Evolutionary conservation across 2,888 invertebrate genomes (phyloP).

Genomic region (Alsophila aescularia): DNA sequence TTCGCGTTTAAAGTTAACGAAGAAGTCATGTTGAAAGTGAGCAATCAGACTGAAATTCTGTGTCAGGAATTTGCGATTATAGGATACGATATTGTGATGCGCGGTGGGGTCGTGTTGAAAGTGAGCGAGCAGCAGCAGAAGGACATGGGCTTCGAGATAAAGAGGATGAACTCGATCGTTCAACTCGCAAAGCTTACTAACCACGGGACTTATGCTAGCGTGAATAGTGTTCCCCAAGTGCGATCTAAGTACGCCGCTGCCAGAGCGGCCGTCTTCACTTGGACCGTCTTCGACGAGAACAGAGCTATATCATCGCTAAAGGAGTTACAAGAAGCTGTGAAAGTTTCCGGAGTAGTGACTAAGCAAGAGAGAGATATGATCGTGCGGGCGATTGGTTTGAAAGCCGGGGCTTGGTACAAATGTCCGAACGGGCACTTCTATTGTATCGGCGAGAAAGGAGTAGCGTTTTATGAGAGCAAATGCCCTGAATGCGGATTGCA

Average conservation of each 20-base stretch:
- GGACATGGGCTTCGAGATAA: slow-evolving; percentile 64
- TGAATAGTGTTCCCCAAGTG: slow-evolving; percentile 36
- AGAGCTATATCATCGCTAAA: slow-evolving; percentile 41
- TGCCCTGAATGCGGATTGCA: no score
- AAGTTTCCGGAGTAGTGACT: no score
- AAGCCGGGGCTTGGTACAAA: slow-evolving; percentile 87
- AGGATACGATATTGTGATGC: no score
- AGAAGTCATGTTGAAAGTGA: no score
- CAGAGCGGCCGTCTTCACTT: no score
- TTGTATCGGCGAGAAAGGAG: slow-evolving; percentile 87
- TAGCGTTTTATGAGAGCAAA: slow-evolving; percentile 78
- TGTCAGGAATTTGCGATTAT: no score
- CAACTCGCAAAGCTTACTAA: slow-evolving; percentile 50
- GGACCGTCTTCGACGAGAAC: slow-evolving; percentile 47
- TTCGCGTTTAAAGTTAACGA: slow-evolving; percentile 47
- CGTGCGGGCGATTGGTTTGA: no score
- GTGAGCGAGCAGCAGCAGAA: no score
- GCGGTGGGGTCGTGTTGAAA: no score
- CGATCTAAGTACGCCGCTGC: slow-evolving; percentile 33
- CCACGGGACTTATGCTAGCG: slow-evolving; percentile 33
- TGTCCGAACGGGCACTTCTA: slow-evolving; percentile 89
- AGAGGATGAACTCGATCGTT: slow-evolving; percentile 60
- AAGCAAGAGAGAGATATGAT: no score
- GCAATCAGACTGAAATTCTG: no score
- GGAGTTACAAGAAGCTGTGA: no score